Evolutionary conservation across 2,113 vertebrate species (phyloP).

Genomic region (Brachypteracias leptosomus): DNA sequence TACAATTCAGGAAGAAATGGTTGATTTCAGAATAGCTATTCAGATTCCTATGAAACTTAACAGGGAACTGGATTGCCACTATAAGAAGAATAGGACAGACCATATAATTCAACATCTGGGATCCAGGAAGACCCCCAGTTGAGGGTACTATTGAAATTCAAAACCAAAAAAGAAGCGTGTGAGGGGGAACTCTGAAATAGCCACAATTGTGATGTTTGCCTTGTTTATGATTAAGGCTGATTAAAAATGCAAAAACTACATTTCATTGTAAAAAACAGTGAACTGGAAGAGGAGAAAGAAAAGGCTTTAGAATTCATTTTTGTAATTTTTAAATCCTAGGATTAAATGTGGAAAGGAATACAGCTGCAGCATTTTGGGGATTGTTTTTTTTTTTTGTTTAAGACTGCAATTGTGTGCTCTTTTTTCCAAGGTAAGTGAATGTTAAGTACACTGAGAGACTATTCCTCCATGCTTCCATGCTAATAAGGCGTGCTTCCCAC

Average conservation of each 20-base stretch:
- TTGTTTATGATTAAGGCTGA: conserved; percentile 65
- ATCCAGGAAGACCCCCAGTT: conserved; percentile 67
- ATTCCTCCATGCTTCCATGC: conserved; percentile 65
- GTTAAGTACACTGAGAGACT: conserved; percentile 60
- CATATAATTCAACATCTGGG: conserved; percentile 69
- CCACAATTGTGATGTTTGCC: conserved; percentile 45
- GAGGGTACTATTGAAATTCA: conserved; percentile 72
- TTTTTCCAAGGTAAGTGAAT: conserved; percentile 57
- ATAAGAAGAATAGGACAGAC: conserved; percentile 50
- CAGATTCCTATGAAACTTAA: conserved; percentile 58
- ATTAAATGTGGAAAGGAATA: conserved; percentile 32
- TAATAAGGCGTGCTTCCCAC: conserved; percentile 81
- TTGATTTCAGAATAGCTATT: conserved; percentile 50
- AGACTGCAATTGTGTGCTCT: conserved; percentile 43
- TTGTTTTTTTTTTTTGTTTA: conserved; percentile 31
- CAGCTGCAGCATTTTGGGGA: not conserved
- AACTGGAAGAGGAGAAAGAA: conserved; percentile 43
- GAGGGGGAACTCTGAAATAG: conserved; percentile 35
- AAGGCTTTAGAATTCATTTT: conserved; percentile 55
- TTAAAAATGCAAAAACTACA: conserved; percentile 71
- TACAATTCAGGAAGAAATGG: conserved; percentile 57
- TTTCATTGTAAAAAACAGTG: conserved; percentile 35
- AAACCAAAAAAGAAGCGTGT: conserved; percentile 32
- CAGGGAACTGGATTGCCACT: conserved; percentile 47
- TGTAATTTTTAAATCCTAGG: conserved; percentile 65